Evolutionary conservation across 2,113 vertebrate genomes (phyloP).

Genomic region (Vicugna pacos): DNA sequence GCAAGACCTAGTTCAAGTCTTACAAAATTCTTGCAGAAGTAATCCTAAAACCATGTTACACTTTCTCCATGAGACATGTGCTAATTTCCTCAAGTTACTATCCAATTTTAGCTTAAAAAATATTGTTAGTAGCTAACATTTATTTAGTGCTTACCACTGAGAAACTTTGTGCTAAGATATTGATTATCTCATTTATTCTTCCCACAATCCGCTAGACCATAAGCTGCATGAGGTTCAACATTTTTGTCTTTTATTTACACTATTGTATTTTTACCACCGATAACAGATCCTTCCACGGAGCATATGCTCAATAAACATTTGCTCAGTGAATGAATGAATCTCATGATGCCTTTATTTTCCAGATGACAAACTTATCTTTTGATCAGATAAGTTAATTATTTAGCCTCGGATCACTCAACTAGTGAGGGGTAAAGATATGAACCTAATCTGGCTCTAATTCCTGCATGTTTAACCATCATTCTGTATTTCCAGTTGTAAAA

Average conservation of each 20-base stretch:
- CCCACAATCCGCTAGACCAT: not conserved
- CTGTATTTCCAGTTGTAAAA: not conserved
- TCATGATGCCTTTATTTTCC: not conserved
- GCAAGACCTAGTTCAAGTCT: not conserved
- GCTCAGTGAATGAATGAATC: not conserved
- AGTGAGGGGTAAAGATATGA: not conserved
- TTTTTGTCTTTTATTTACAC: not conserved
- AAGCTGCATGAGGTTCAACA: not conserved
- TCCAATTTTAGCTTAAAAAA: not conserved
- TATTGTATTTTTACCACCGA: not conserved
- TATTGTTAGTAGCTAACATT: not conserved
- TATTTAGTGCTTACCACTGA: not conserved
- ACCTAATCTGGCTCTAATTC: not conserved
- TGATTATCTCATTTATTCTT: not conserved
- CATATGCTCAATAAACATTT: not conserved
- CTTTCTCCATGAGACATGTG: not conserved
- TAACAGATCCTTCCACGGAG: not conserved
- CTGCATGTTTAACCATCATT: not conserved
- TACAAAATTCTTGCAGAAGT: not conserved
- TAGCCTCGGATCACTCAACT: not conserved
- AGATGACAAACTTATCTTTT: not conserved
- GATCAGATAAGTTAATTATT: not conserved
- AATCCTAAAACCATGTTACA: not conserved
- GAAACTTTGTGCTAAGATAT: not conserved
- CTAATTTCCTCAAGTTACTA: not conserved